A percentile compares a stretch with the other conserved stretches of the same genome.
phyloP scores from a whole-genome alignment of 2,888 invertebrate genomes.

The Spisula subtruncata region DNA sequence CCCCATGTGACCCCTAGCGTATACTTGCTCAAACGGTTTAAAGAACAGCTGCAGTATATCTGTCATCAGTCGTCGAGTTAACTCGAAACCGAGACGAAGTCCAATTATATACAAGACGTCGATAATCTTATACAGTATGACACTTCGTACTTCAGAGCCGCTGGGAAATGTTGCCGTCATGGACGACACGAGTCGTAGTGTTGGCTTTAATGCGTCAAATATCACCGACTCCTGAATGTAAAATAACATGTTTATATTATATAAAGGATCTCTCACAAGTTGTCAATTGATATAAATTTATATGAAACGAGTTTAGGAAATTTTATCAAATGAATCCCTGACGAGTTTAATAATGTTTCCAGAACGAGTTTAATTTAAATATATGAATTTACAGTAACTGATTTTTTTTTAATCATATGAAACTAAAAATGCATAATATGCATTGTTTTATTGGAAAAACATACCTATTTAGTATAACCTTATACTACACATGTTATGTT shows the following conservation, averaged over 20 bases:
- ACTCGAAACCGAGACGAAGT: slow-evolving; percentile 89
- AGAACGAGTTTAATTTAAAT: too few species aligned
- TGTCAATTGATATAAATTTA: too few species aligned
- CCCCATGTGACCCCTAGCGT: slow-evolving; percentile 35
- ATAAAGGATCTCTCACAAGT: too few species aligned
- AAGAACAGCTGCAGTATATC: slow-evolving; percentile 85
- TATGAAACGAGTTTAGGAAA: too few species aligned
- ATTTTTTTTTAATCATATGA: too few species aligned
- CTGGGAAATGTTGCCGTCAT: slow-evolving; percentile 94
- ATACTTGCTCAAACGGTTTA: slow-evolving; percentile 82
- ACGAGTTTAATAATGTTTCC: too few species aligned
- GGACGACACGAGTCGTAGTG: slow-evolving; percentile 94
- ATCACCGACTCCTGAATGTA: slow-evolving; percentile 93
- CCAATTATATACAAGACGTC: slow-evolving; percentile 93
- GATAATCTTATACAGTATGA: slow-evolving; percentile 94
- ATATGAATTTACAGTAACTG: too few species aligned
- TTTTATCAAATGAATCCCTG: too few species aligned
- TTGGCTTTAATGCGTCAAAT: slow-evolving; percentile 94
- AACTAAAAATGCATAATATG: too few species aligned
- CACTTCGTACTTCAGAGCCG: slow-evolving; percentile 92
- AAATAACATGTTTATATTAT: not conserved
- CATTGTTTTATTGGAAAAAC: too few species aligned
- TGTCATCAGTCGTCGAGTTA: slow-evolving; percentile 87
- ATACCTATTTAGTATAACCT: too few species aligned
- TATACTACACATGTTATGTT: too few species aligned